Evolutionary conservation across 1,140 invertebrate genomes (phyloP), one percentile per base, ranked within the genome.

Genomic region (Drosophila malerkotliana): DNA sequence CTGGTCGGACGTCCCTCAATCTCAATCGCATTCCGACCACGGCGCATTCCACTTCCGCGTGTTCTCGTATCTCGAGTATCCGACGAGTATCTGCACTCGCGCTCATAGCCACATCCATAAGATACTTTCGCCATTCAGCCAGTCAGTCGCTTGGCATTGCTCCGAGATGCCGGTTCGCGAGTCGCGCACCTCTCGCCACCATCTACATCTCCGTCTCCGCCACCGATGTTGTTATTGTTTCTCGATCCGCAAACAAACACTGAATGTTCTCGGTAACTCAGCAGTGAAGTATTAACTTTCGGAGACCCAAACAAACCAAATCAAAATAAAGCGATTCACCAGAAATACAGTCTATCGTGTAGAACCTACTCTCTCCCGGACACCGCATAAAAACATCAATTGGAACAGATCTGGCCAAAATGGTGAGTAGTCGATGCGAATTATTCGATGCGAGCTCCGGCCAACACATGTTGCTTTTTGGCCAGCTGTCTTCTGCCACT

Each of bases 401-500:
- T 41, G 3, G 39, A 1, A 37, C 10, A 14, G 51, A 63, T 51
- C 41, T 39, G 53, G 39, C 39, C 44, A 56, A 64, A 56, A 64
- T 57, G 47, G 56, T 59, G 34, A 55, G 60, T 55, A 54, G 45
- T 67, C 59, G 32, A 64, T 63, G 59, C 51, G 10, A 48, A 47
- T 48, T 14, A 51, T 53, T 5, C 47, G 34, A 51, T 53, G 3
- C 47, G 34, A 44, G 44, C 56, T 51, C 44, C 28, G 56, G 54
- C 53, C 81, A 87, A 84, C 81, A 84, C 81, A 84, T 84, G 81
- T 87, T 84, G 81, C 81, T 87, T 87, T 87, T 73, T 53, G 72
- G 68, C 77, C 80, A 84, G 80, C 81, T 84, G 80, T 72, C 81
- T 32, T 32, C 15, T 45, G 66, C 66, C 68, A 71, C 68, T 72